Base-by-base conservation (phyloP, 2,888 invertebrate genomes). In the Belgica antarctica region DNA sequence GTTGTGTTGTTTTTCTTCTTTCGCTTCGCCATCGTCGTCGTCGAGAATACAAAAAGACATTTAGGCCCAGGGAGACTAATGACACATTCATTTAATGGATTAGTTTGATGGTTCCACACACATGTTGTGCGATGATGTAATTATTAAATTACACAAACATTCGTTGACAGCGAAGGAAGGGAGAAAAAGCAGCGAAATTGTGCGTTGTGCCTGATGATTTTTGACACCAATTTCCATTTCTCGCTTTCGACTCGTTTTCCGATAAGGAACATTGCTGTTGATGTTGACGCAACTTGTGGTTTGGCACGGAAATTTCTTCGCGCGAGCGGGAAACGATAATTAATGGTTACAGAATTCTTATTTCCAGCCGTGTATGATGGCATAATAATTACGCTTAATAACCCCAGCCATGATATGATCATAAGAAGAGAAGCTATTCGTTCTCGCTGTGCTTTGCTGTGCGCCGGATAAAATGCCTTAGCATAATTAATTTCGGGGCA, bases 31-130 rank as follows among this genome's bases (percentile, higher is more conserved):
- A 8, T 17, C 22, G 22, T 52, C 2, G 46, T 15, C 15, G 17
- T 17, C 22, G 22, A 52, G 22, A 52, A 52, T 52, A 52, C 52
- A 52, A 66, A 66, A 66, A 66, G 65, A 66, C 65, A 66, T 66
- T 66, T 66, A 47, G 27, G 46, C 65, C 46, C 46, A 46, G 27
- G 27, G 65, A 47, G 65, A 66, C 46, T 66, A 66, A 66, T 66
- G 65, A 66, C 41, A 28, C 61, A 46, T 66, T 66, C 68, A 57
- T 47, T 68, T 68, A 68, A 68, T 68, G 68, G 68, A 68, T 68
- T 68, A 68, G 68, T 68, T 68, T 68, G 47, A 27, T 59, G 59
- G 22, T 24, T 59, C 27, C 22, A 24, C 52, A 22, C 52, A 52
- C 59, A 59, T 59, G 59, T 59, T 65, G 41, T 65, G 65, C 17